Evolutionary conservation across 2,113 vertebrate species (phyloP), one percentile per base, ranked within the genome.

Genomic region (Poecilia latipinna): DNA sequence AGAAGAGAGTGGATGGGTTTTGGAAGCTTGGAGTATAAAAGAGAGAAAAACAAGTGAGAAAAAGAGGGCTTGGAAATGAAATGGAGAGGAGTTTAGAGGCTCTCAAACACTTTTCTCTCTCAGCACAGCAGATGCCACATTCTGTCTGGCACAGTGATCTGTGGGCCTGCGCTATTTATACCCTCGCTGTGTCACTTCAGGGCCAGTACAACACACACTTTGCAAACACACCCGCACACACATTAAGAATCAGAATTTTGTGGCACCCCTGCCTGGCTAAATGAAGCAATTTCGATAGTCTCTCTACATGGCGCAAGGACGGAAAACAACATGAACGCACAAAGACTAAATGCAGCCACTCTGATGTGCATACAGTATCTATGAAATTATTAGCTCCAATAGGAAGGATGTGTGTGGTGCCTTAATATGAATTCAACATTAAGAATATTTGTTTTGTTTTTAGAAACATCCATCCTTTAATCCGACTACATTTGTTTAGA

Each of bases 141-240:
- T 93, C 91, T 93, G 93, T 91, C 91, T 93, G 91, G 91, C 88
- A 91, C 82, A 81, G 85, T 90, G 90, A 93, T 93, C 90, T 91
- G 91, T 91, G 86, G 85, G 89, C 76, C 90, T 88, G 87, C 80
- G 90, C 91, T 93, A 92, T 92, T 93, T 92, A 93, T 93, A 93
- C 86, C 84, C 90, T 86, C 77, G 26, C 75, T 68, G 86, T 92
- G 88, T 91, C 89, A 91, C 79, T 85, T 90, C 85, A 87, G 89
- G 90, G 90, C 88, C 85, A 81, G 78, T 80, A 61, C 63, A 65
- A 72, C 78, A 82, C 74, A 81, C 75, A 64, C 84, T 74, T 71
- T 35, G 12, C 22, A 26, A 54, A 24, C 74, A 64, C 77, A 73
- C 62, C 69, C 37, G 12, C 15, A 28, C 54, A n/a, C 78, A 68